Base-by-base conservation (phyloP, 1,140 invertebrate genomes). In the Globodera rostochiensis region DNA sequence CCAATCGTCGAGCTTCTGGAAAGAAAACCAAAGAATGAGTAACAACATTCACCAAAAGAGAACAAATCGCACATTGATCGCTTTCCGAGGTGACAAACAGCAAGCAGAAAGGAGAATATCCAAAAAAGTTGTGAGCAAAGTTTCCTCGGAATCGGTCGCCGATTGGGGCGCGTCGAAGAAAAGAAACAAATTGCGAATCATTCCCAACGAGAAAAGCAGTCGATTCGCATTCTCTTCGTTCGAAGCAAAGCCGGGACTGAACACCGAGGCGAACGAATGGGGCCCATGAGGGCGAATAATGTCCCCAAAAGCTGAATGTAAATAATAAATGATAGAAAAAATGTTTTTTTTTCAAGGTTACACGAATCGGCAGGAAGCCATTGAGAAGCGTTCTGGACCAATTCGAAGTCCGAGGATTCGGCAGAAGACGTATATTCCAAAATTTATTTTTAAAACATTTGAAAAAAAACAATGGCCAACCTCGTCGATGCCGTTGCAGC, bases 1-100 rank as follows among this genome's bases (percentile, higher is more conserved):
- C 86, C 86, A 85, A 66, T 85, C 84, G 84, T 85, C 84, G 8
- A 46, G 21, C 69, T 81, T 81, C 80, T 81, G 36, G 83, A 81
- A 83, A 8, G 1, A 80, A 36, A 47, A 2, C 79, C 50, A 80
- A 25, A 78, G 75, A 79, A 4, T 13, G 13, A 13, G 1, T 64
- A 49, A 13, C 71, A 75, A n/a, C 2, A 19, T 73, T 53, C 46
- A n/a, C 15, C n/a, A 19, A n/a, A 6, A 15, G 50, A 19, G 50
- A 73, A n/a, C 71, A 15, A 19, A 73, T 73, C 71, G 13, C 19
- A 64, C 57, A 64, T 4, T 64, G 57, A 1, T 19, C 57, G 57
- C 57, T 64, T 64, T 64, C 6, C 57, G 57, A 64, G 57, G 57
- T 19, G 57, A 64, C 57, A 19, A 64, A 64, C 57, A 47, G 25